Conservation (phyloP, 2,888 invertebrate genomes). For the Dorcus parallelipipedus region DNA sequence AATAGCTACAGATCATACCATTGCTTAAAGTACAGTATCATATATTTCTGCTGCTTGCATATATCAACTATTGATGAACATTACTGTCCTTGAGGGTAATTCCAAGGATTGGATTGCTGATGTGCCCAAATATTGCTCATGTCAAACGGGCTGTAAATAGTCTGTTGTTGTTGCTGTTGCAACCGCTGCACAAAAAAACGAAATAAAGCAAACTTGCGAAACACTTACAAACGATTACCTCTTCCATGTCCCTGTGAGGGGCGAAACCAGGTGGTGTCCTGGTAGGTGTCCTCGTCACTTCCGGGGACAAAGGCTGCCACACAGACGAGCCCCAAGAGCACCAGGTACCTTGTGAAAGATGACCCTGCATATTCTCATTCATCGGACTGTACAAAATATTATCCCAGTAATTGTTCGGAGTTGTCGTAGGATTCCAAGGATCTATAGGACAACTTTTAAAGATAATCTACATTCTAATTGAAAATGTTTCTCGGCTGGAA, state of each 20-base stretch:
- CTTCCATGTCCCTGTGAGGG: conserved; percentile 28
- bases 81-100: conserved; percentile 34
- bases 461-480: too few relatives aligned
- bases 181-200: not conserved
- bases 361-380: conserved; percentile 40
- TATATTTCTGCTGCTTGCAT: too few relatives aligned
- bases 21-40: too few relatives aligned
- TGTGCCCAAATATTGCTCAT: conserved; percentile 47
- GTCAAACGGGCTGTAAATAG: conserved; percentile 46
- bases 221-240: conserved; percentile 15
- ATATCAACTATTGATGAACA: too few relatives aligned
- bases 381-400: conserved; percentile 41
- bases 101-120: conserved; percentile 45
- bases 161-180: conserved; percentile 18
- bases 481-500: too few relatives aligned
- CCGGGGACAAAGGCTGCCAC: conserved; percentile 46
- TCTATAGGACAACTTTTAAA: conserved; percentile 4
- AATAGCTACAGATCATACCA: too few relatives aligned
- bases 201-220: not conserved
- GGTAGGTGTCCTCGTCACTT: conserved; percentile 39
- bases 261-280: conserved; percentile 47
- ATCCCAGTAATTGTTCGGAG: conserved; percentile 28
- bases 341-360: conserved; percentile 14
- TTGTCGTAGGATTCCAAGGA: conserved; percentile 27
- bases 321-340: conserved; percentile 47